Base-by-base conservation (phyloP, 1,140 invertebrate species). In the Caerostris darwini region DNA sequence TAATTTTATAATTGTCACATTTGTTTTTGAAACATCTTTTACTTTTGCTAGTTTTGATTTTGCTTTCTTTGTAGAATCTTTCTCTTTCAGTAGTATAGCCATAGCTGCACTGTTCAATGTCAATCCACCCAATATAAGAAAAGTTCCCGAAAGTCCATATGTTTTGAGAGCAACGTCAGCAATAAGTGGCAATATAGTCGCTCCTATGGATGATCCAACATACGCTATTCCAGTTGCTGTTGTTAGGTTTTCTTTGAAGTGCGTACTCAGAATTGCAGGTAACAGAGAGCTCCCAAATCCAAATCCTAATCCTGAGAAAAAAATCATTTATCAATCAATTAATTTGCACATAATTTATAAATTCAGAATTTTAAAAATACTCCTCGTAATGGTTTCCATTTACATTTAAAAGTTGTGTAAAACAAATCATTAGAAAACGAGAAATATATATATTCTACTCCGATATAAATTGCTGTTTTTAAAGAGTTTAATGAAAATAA, bases 121-220 rank as follows among this genome's bases (percentile, higher is more conserved):
- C 50, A 81, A 10, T 50, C n/a, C 71, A 81, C n/a, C 71, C 50
- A 81, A n/a, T 34, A 81, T 81, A 10, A 81, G 71, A 7, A 19
- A 81, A n/a, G 71, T 19, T n/a, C 71, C 71, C 3, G 71, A 81
- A 81, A 81, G n/a, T 4, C 71, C 71, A 50, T 81, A 81, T 34
- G 4, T 50, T 34, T 81, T 81, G n/a, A 81, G 10, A 8, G 10
- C 12, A 50, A 19, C n/a, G 7, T 50, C 50, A 10, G 34, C 17
- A 81, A 81, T 8, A n/a, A 19, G 71, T 34, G 71, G 71, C n/a
- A 81, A 8, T 12, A 81, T 34, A n/a, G 34, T 19, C 10, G 12
- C 71, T 81, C 71, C 71, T n/a, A 81, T 3, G n/a, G n/a, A 19
- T 10, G 17, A 50, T 81, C 71, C 71, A 5, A 50, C 71, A 50